These are phyloP conservation scores for Dexiosoma caninum DNA, from an alignment of 2,888 invertebrate genomes.

Conservation along the genomic window DNA sequence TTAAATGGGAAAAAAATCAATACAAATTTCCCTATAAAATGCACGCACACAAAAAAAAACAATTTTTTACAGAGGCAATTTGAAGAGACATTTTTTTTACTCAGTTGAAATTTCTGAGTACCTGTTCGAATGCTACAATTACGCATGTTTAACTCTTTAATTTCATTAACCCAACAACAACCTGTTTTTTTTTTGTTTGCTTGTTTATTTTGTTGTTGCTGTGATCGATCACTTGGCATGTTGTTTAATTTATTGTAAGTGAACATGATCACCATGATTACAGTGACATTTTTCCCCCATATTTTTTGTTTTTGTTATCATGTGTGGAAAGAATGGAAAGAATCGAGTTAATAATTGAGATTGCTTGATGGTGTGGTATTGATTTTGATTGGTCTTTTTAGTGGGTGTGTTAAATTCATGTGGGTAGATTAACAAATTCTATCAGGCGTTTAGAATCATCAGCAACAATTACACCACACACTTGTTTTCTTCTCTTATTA, in stretches of 20 bases:
- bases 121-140: constrained; percentile 63
- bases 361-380: not conserved
- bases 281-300: too few species aligned
- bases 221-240: not conserved
- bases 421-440: constrained; percentile 34
- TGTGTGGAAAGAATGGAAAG: too few species aligned
- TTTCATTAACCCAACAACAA: not conserved
- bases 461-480: not conserved
- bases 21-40: constrained; percentile 8
- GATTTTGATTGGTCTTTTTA: not conserved
- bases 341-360: not conserved
- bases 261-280: not conserved
- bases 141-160: constrained; percentile 58
- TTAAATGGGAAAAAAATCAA: not conserved
- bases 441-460: constrained; percentile 31
- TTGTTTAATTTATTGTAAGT: not conserved
- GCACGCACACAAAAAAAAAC: constrained; percentile 4
- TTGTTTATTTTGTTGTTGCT: too few species aligned
- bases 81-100: not conserved
- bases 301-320: constrained; percentile 3
- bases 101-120: constrained; percentile 32
- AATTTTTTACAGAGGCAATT: not conserved
- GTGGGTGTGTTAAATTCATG: constrained; percentile 43
- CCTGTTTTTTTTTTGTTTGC: not conserved
- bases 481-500: not conserved